phyloP scores from a whole-genome alignment of 2,888 invertebrate genomes.

The Halictus ligatus region DNA sequence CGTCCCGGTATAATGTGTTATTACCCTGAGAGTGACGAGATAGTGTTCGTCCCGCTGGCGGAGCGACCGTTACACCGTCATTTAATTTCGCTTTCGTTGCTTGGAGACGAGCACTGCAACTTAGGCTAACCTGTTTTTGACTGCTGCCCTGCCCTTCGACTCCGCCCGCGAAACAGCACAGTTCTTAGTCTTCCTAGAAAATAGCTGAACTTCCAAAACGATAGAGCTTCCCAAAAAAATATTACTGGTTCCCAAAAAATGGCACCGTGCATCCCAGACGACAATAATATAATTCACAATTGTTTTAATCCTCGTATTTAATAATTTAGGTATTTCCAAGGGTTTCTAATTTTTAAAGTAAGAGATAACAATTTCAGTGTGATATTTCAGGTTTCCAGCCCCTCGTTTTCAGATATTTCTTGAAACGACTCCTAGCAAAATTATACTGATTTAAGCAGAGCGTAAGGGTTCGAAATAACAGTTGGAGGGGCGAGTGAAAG shows the following conservation, averaged over 20 bases:
- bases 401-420: not conserved
- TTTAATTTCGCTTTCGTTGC: conserved; percentile 10
- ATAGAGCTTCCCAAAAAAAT: no score
- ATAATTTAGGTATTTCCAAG: no score
- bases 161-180: not conserved
- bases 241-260: no score
- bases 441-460: not conserved
- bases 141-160: not conserved
- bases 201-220: no score
- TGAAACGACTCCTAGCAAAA: not conserved
- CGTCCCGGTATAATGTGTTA: not conserved
- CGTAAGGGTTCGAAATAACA: not conserved
- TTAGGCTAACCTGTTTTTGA: not conserved
- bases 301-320: no score
- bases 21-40: not conserved
- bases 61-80: not conserved
- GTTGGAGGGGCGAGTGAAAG: not conserved
- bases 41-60: not conserved
- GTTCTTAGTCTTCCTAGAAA: no score
- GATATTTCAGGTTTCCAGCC: not conserved
- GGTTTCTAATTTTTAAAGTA: no score
- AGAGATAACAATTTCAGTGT: no score
- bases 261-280: no score
- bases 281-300: no score
- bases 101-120: not conserved